Conservation (phyloP, 1,140 invertebrate genomes). For the Drosophila kurseongensis region DNA sequence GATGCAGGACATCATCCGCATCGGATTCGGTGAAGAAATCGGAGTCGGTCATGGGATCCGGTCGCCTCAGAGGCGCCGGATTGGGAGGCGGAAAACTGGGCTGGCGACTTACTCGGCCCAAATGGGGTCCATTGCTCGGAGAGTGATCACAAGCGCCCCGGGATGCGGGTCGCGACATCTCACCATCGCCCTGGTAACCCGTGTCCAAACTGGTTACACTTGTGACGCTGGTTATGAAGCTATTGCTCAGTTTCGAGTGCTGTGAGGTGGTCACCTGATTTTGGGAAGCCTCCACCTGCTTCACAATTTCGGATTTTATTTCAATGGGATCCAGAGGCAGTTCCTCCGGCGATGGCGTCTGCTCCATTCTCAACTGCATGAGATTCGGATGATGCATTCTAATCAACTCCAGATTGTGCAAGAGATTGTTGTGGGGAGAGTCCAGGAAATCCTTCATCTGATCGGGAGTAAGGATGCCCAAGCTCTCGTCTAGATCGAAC, state of each 20-base stretch:
- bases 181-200: constrained; percentile 94
- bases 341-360: constrained; percentile 93
- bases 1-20: constrained; percentile 91
- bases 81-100: constrained; percentile 74
- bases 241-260: constrained; percentile 86
- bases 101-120: constrained; percentile 70
- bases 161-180: constrained; percentile 92
- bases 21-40: constrained; percentile 95
- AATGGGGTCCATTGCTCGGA: constrained; percentile 83
- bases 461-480: constrained; percentile 93
- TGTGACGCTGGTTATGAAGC: constrained; percentile 93
- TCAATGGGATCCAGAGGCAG: constrained; percentile 90
- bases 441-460: constrained; percentile 89
- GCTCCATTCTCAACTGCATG: constrained; percentile 86
- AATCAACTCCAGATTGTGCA: constrained; percentile 86
- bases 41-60: constrained; percentile 94
- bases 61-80: constrained; percentile 85
- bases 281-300: constrained; percentile 81
- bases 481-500: constrained; percentile 91
- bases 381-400: constrained; percentile 47
- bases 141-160: constrained; percentile 90
- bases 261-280: constrained; percentile 52
- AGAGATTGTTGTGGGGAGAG: constrained; percentile 82
- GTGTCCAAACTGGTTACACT: constrained; percentile 94
- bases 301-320: constrained; percentile 84